Base-by-base conservation (phyloP, 2,797 vertebrate genomes). In the Odontamblyopus lacepedii region DNA sequence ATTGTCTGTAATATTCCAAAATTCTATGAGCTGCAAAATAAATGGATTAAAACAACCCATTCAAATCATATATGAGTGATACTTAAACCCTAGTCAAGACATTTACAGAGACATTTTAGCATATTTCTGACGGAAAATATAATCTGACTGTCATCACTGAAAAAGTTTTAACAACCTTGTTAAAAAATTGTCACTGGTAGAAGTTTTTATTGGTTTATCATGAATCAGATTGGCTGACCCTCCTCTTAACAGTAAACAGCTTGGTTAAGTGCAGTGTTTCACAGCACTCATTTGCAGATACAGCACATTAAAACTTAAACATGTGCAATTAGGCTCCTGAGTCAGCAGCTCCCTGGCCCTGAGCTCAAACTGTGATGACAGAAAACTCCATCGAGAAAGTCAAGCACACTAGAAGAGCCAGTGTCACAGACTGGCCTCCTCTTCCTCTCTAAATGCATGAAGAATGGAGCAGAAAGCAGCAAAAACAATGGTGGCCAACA, bases 401-500 rank as follows among this genome's bases (percentile, higher is more conserved):
- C 13, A 35, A 38, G 63, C n/a, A 62, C 73, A 76, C 4, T 5
- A 32, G 50, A 19, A 1, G 26, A 71, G 56, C 57, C 50, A 13
- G 23, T 51, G 38, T 53, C 44, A 67, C 74, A 44, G 48, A 65
- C 68, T 29, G 8, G 38, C 67, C 74, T 70, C 74, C 68, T 81
- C 68, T 71, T 72, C 53, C 61, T 78, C 84, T 75, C 51, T 71
- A 44, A 85, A 84, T 62, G 69, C 32, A 57, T 29, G 56, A 75
- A 75, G 82, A 80, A 87, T 71, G 78, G 82, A 80, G 80, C 80
- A 79, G 74, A 81, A 62, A 84, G 71, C 60, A 23, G 23, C 61
- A 65, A 75, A 26, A 67, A 64, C 83, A 90, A 90, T 90, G 81
- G 87, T 75, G 78, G 74, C 79, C 72, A 63, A 74, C 78, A 78